Base-by-base conservation (phyloP, 2,888 invertebrate species). In the Lithosia quadra region DNA sequence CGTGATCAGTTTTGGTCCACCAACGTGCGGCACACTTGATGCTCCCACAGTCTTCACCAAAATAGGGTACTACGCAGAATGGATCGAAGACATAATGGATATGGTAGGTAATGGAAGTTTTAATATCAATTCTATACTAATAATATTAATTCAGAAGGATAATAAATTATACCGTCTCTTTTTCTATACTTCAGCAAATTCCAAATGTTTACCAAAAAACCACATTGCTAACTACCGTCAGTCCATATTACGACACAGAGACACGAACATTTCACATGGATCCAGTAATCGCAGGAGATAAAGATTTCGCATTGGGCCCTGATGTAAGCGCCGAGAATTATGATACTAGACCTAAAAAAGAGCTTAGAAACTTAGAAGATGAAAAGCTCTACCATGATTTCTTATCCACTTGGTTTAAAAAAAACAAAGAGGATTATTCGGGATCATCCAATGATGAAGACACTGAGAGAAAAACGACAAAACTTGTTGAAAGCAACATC, bases 21-120 rank as follows among this genome's bases (percentile, higher is more conserved):
- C 91, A 0, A 81, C 82, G 1, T 94, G 94, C 39, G 94, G 93
- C 0, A 82, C 88, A 0, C 84, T 86, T 0, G 91, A 93, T 34
- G 85, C 90, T 0, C 94, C 94, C 0, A 94, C 94, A 0, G 94
- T 94, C 39, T 94, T 94, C 78, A 92, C 90, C 58, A 93, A 92
- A 70, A 28, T 93, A 2, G 93, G 92, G 0, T 89, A 80, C 78
- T 93, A 92, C 67, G 58, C 79, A 1, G 83, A 89, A 1, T 94
- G 94, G 94, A 92, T 94, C 24, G 86, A 92, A 10, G 72, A 74
- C 0, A 89, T 92, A 10, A 87, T 93, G 84, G 83, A 87, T 2
- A 83, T 86, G 91, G 93, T 92, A 11, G 15, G 53, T 63, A 13
- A 18, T n/a, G 13, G 3, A 33, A 56, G 15, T 24, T 24, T 2